Evolutionary conservation across 2,797 vertebrate genomes (phyloP).

Genomic region (Florisuga fusca): DNA sequence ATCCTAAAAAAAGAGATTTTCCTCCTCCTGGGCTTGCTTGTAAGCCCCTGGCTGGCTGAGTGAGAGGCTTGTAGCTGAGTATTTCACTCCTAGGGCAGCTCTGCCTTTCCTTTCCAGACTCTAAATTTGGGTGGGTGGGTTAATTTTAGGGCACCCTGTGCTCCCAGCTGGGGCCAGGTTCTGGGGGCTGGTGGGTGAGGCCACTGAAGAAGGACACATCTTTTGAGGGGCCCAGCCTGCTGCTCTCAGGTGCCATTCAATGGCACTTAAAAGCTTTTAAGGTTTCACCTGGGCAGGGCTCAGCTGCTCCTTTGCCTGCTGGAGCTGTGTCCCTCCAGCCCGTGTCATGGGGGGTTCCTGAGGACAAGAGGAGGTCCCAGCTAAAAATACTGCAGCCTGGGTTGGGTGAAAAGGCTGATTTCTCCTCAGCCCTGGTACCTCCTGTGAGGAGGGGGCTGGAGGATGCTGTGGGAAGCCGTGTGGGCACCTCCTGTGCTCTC

Average conservation of each 20-base stretch:
- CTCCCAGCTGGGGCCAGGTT: not conserved
- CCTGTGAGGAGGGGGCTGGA: not conserved
- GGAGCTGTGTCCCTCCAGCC: not conserved
- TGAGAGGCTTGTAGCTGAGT: not conserved
- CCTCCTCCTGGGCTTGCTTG: not conserved
- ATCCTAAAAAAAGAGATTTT: not conserved
- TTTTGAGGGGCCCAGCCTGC: not conserved
- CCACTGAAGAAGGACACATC: not conserved
- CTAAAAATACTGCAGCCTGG: not conserved
- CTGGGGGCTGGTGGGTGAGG: accelerated
- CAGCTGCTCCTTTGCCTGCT: slow-evolving; percentile 20
- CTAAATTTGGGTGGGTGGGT: not conserved
- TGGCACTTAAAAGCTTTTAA: not conserved
- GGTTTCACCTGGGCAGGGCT: slow-evolving; percentile 4
- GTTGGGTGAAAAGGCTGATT: not conserved
- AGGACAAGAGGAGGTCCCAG: not conserved
- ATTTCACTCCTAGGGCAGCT: accelerated
- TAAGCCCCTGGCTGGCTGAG: accelerated
- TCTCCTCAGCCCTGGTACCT: not conserved
- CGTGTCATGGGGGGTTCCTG: slow-evolving; percentile 23
- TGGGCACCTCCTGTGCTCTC: not conserved
- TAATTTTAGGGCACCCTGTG: not conserved
- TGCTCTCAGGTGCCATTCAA: slow-evolving; percentile 13
- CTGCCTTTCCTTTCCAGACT: not conserved
- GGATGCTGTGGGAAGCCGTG: accelerated